Evolutionary conservation across 2,113 vertebrate species (phyloP).

Genomic region (Xiphophorus maculatus): DNA sequence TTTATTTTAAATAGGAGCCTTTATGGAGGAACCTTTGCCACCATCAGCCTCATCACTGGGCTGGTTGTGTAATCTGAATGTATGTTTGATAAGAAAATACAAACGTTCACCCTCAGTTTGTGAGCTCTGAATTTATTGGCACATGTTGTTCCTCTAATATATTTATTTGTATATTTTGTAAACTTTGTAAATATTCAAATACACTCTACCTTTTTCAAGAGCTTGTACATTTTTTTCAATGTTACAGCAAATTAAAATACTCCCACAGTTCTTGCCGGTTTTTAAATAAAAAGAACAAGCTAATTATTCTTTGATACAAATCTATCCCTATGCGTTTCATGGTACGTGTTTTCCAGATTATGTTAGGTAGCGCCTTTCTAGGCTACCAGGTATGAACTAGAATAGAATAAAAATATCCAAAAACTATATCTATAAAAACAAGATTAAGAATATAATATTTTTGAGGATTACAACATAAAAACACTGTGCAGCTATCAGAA

Average conservation of each 20-base stretch:
- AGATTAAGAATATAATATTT: no score
- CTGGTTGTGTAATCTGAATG: conserved; percentile 22
- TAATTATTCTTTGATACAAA: neutral
- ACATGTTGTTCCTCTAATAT: conserved; percentile 33
- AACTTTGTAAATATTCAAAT: conserved; percentile 61
- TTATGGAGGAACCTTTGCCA: conserved; percentile 9
- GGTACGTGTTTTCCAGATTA: neutral
- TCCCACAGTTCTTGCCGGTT: neutral
- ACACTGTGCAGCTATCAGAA: no score
- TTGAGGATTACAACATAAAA: no score
- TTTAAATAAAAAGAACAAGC: neutral
- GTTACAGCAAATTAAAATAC: neutral
- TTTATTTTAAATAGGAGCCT: neutral
- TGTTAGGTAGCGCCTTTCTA: neutral
- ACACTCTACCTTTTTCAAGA: conserved; percentile 30
- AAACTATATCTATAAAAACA: no score
- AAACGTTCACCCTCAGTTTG: conserved; percentile 48
- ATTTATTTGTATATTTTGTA: conserved; percentile 77
- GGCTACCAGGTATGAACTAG: neutral
- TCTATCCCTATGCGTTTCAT: neutral
- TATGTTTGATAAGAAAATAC: conserved; percentile 55
- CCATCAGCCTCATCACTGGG: conserved; percentile 5
- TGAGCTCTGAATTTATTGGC: conserved; percentile 58
- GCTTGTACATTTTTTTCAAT: conserved; percentile 32
- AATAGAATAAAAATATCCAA: no score